Conservation (phyloP, 2,797 vertebrate species). For the Tiaroga cobitis region DNA sequence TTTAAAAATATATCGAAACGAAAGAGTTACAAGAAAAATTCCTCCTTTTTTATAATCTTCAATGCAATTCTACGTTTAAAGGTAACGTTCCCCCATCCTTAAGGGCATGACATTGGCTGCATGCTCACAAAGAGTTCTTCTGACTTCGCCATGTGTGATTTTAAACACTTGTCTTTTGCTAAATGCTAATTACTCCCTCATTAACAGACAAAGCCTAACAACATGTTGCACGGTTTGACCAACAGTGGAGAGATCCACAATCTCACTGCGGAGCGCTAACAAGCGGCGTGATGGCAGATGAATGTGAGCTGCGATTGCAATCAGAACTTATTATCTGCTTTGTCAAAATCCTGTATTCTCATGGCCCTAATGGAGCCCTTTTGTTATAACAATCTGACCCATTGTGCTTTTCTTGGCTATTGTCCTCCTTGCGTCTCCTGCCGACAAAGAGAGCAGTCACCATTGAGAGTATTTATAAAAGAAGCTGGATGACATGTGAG, state of each 20-base stretch:
- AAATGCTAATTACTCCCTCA: conserved; percentile 10
- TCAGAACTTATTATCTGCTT: conserved; percentile 58
- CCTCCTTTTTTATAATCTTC: neutral
- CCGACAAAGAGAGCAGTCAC: conserved; percentile 39
- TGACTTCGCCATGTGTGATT: neutral
- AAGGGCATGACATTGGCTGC: neutral
- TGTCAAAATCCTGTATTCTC: conserved; percentile 54
- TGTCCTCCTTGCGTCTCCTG: conserved; percentile 18
- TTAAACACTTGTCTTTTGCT: neutral
- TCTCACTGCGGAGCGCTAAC: conserved; percentile 39
- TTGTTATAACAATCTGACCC: conserved; percentile 65
- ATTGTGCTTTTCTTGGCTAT: conserved; percentile 46
- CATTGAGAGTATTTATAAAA: conserved; percentile 47
- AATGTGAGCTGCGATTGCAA: conserved; percentile 47
- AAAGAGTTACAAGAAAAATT: neutral
- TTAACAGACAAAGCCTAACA: conserved; percentile 8
- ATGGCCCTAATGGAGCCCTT: conserved; percentile 51
- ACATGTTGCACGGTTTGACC: conserved; percentile 19
- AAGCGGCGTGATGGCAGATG: conserved; percentile 40
- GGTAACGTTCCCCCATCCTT: neutral
- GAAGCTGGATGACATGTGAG: neutral
- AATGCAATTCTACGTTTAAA: neutral
- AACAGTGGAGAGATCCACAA: conserved; percentile 18
- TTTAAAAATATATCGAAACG: neutral
- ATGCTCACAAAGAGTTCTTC: neutral